phyloP scores from a whole-genome alignment of 2,888 invertebrate species.

The Crepidodera aurea region DNA sequence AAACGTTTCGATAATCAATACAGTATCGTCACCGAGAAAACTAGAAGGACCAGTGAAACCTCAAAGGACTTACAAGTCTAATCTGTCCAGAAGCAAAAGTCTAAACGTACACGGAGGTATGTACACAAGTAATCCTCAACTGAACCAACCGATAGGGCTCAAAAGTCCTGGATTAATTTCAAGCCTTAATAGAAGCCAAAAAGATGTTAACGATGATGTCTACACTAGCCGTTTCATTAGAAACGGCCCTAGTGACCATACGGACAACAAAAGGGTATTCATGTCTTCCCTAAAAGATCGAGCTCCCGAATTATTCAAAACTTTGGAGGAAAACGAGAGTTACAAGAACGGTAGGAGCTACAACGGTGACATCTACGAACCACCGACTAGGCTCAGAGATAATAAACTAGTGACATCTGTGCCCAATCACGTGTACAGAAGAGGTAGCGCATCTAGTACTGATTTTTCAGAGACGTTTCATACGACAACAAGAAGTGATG shows the following conservation, averaged over 20 bases:
- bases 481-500: conserved; percentile 72
- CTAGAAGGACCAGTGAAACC: conserved; percentile 76
- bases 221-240: conserved; percentile 68
- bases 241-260: conserved; percentile 63
- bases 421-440: conserved; percentile 62
- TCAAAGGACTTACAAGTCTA: conserved; percentile 78
- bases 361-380: conserved; percentile 60
- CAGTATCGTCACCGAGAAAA: conserved; percentile 57
- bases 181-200: conserved; percentile 83
- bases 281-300: conserved; percentile 74
- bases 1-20: conserved; percentile 72
- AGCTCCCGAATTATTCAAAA: conserved; percentile 77
- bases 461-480: conserved; percentile 77
- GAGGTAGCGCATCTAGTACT: conserved; percentile 74
- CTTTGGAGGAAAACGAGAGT: conserved; percentile 68
- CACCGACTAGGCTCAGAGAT: conserved; percentile 59
- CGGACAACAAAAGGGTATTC: conserved; percentile 67
- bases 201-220: conserved; percentile 71
- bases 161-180: conserved; percentile 89
- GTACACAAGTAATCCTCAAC: conserved; percentile 82
- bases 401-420: conserved; percentile 52
- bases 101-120: conserved; percentile 80
- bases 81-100: conserved; percentile 81
- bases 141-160: conserved; percentile 75
- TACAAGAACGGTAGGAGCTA: conserved; percentile 53